phyloP scores from a whole-genome alignment of 2,113 vertebrate species.

The Plectropomus leopardus region DNA sequence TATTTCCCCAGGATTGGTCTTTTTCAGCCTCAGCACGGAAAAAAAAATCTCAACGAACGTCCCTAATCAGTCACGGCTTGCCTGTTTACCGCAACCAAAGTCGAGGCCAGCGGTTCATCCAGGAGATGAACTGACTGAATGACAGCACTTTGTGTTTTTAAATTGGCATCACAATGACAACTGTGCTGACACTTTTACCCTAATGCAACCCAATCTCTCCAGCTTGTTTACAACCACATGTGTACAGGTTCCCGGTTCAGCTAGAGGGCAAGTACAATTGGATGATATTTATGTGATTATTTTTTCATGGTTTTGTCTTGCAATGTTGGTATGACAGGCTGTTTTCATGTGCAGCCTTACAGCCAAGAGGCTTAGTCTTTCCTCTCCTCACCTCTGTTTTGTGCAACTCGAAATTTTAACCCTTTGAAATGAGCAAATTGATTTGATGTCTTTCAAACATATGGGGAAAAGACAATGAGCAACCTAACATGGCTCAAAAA shows the following conservation, averaged over 20 bases:
- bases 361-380: conserved; percentile 21
- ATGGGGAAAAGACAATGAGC: too few relatives aligned
- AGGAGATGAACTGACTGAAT: conserved; percentile 27
- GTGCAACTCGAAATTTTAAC: conserved; percentile 13
- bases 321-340: conserved; percentile 16
- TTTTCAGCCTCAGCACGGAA: conserved; percentile 35
- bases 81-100: conserved; percentile 47
- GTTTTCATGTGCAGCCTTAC: conserved; percentile 23
- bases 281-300: conserved; percentile 1
- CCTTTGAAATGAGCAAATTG: too few relatives aligned
- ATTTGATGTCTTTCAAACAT: too few relatives aligned
- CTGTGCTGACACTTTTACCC: background rate
- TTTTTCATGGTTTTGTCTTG: conserved; percentile 4
- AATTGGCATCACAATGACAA: conserved; percentile 44
- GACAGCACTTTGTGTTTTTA: conserved; percentile 20
- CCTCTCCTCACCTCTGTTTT: background rate
- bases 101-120: conserved; percentile 45
- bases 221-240: conserved; percentile 21
- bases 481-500: too few relatives aligned
- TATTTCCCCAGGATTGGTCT: conserved; percentile 67
- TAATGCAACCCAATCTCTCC: conserved; percentile 12
- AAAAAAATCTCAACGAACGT: conserved; percentile 53
- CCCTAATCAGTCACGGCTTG: conserved; percentile 61
- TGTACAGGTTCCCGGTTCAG: conserved; percentile 37
- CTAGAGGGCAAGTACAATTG: conserved; percentile 34